phyloP scores from a whole-genome alignment of 2,888 invertebrate species.

The Flexamia atlantica region DNA sequence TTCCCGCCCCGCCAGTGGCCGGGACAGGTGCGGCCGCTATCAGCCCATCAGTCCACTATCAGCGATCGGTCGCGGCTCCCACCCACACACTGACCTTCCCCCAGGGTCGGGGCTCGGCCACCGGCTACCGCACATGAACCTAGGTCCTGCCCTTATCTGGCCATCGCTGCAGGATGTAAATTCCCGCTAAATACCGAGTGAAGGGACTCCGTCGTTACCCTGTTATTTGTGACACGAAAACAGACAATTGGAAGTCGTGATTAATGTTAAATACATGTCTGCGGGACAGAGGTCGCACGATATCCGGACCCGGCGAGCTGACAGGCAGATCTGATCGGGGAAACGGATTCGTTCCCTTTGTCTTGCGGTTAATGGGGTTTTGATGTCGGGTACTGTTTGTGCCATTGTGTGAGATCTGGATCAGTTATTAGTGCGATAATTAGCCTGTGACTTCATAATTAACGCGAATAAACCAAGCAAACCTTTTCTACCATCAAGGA shows the following conservation, averaged over 20 bases:
- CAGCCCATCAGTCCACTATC: neutral
- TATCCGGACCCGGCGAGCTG: slow-evolving; percentile 5
- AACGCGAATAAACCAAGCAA: too few relatives aligned
- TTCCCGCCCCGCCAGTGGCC: too few relatives aligned
- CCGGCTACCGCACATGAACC: neutral
- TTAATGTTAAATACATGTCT: slow-evolving; percentile 43
- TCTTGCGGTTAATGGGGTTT: neutral
- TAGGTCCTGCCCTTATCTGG: slow-evolving; percentile 13
- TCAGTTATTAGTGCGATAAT: too few relatives aligned
- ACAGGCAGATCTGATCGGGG: neutral
- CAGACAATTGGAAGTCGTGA: slow-evolving; percentile 44
- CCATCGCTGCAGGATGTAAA: slow-evolving; percentile 49
- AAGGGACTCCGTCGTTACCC: slow-evolving; percentile 32
- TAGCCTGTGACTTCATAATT: too few relatives aligned
- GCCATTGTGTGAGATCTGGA: too few relatives aligned
- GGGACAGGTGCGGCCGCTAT: too few relatives aligned
- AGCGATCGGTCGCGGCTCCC: neutral
- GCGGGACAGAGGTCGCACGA: slow-evolving; percentile 14
- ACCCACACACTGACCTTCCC: neutral
- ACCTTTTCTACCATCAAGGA: too few relatives aligned
- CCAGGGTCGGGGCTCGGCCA: slow-evolving; percentile 18
- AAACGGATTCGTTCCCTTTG: neutral
- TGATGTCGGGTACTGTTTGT: neutral
- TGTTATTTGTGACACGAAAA: slow-evolving; percentile 54
- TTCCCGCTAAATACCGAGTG: slow-evolving; percentile 38